phyloP scores from a whole-genome alignment of 2,113 vertebrate genomes.

The Talpa occidentalis region DNA sequence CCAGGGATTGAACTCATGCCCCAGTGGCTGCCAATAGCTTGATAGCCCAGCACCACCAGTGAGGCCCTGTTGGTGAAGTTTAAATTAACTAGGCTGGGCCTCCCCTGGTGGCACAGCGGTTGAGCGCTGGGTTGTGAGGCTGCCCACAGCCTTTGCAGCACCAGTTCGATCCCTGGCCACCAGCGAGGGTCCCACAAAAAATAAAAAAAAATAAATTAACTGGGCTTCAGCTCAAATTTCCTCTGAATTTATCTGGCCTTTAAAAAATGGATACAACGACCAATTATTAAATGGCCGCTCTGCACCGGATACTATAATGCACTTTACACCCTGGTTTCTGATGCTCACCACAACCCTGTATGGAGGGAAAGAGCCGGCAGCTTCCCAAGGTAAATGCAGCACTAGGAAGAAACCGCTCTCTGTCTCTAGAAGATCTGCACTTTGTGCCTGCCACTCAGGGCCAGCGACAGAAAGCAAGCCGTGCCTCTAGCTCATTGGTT shows the following conservation, averaged over 20 bases:
- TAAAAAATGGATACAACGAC: not conserved
- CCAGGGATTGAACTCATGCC: too few relatives aligned
- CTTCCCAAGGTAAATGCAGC: not conserved
- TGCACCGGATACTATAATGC: not conserved
- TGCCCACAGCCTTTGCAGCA: too few relatives aligned
- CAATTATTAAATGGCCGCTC: not conserved
- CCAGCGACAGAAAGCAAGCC: not conserved
- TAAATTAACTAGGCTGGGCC: not conserved
- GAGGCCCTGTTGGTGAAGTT: not conserved
- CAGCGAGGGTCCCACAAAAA: too few relatives aligned
- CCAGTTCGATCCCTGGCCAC: too few relatives aligned
- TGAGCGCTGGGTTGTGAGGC: too few relatives aligned
- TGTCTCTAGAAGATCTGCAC: not conserved
- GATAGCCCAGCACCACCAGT: too few relatives aligned
- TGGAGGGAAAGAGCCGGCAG: not conserved
- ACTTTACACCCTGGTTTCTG: not conserved
- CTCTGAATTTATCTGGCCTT: conserved; percentile 2
- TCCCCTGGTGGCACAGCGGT: too few relatives aligned
- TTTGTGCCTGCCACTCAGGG: not conserved
- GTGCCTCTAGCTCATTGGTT: not conserved
- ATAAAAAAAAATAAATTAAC: too few relatives aligned
- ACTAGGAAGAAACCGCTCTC: not conserved
- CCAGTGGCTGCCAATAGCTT: too few relatives aligned
- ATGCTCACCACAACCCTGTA: not conserved
- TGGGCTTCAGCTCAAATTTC: not conserved